These are phyloP conservation scores for Phymastichus coffea DNA, from an alignment of 1,140 invertebrate genomes.

Conservation along the genomic window DNA sequence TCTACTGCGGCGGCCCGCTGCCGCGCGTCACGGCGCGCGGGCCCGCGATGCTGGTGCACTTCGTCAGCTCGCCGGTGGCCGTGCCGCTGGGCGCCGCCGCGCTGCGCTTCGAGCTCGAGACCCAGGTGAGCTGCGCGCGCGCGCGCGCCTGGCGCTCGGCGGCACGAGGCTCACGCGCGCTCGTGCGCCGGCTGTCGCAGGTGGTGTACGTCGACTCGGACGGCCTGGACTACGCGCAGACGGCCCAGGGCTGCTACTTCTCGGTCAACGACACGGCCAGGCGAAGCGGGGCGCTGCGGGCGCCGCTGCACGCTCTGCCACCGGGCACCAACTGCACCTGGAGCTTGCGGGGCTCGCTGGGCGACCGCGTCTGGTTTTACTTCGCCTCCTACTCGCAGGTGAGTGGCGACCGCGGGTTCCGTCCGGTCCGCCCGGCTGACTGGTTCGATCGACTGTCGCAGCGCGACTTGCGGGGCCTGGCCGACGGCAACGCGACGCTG, in stretches of 20 bases:
- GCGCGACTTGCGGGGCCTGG: conserved; percentile 52
- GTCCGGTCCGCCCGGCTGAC: too few relatives aligned
- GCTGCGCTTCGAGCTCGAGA: conserved; percentile 76
- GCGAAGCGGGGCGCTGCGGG: conserved; percentile 66
- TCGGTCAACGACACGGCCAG: conserved; percentile 56
- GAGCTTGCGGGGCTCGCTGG: conserved; percentile 74
- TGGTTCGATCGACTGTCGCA: too few relatives aligned
- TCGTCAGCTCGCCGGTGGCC: conserved; percentile 75
- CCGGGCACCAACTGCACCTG: conserved; percentile 85
- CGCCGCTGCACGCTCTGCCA: conserved; percentile 79
- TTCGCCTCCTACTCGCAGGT: conserved; percentile 78
- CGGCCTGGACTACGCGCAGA: conserved; percentile 68
- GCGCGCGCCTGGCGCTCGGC: conserved; percentile 75
- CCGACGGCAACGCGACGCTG: conserved; percentile 30
- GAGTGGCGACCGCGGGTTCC: too few relatives aligned
- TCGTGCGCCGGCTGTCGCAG: too few relatives aligned
- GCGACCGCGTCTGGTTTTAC: conserved; percentile 83
- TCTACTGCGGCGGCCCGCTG: conserved; percentile 84
- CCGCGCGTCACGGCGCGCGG: conserved; percentile 69
- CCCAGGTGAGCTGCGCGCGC: conserved; percentile 83
- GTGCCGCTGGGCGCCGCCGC: conserved; percentile 69
- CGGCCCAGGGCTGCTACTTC: conserved; percentile 57
- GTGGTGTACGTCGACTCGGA: conserved; percentile 86
- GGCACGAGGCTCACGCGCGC: too few relatives aligned
- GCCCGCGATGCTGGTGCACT: conserved; percentile 81